Evolutionary conservation across 2,797 vertebrate species (phyloP), one percentile per base, ranked within the genome.

Genomic region (Anguilla obscura): DNA sequence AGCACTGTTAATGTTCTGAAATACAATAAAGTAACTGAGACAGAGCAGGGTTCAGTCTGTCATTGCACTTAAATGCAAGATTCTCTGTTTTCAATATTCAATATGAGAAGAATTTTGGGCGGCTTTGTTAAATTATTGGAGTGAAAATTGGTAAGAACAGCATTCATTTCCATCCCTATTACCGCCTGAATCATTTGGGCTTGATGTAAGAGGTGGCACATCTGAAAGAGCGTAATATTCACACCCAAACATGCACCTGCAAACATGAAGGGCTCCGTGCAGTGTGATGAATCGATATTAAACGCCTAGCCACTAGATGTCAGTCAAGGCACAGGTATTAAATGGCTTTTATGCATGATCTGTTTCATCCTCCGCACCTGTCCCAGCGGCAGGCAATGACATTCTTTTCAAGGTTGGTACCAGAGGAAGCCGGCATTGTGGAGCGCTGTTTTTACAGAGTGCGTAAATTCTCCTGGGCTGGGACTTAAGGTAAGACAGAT

Each of bases 371-470:
- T 82, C 4, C 30, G 27, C 85, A 48, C 79, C 36, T 86, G 18
- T 33, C 48, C 76, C 14, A 87, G 79, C 24, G 27, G 48, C 50
- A 74, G 36, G 86, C 87, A 87, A 66, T 89, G 86, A 85, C 86
- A 88, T 87, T 85, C 86, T 82, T 87, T 80, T 90, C 89, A 90
- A 90, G 88, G 88, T 84, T 89, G 86, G 87, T 83, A 74, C 84
- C 40, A 56, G 85, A 58, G 54, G 86, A 84, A 40, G 79, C 84
- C 21, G 27, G 71, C 52, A 85, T 85, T 87, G 88, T 87, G 79
- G 24, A 16, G 33, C 7, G 56, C 52, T 86, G 76, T 82, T 82
- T 88, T 86, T 58, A 87, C 52, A 60, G 63, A 80, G 50, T 63
- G 88, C 86, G 76, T 86, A 84, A 87, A 87, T 86, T 84, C 86